phyloP scores from a whole-genome alignment of 1,140 invertebrate species.

The Drosophila tsacasi region DNA sequence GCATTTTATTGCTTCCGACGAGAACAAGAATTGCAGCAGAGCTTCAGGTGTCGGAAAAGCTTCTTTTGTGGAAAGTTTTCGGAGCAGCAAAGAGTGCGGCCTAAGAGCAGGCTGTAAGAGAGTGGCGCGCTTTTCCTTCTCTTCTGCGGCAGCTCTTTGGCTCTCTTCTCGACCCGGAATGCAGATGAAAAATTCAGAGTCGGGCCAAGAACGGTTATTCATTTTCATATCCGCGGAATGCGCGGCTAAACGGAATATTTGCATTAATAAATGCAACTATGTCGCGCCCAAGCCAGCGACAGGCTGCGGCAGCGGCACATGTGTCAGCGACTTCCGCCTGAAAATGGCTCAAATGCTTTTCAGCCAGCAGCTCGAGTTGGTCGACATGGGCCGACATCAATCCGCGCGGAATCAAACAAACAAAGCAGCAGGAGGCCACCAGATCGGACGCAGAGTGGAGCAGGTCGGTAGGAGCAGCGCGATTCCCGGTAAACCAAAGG shows the following conservation, averaged over 20 bases:
- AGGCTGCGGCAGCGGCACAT: slow-evolving; percentile 16
- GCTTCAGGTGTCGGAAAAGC: slow-evolving; percentile 50
- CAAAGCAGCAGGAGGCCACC: slow-evolving; percentile 61
- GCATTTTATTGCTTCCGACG: slow-evolving; percentile 74
- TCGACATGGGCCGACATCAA: slow-evolving; percentile 63
- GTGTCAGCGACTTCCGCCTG: slow-evolving; percentile 45
- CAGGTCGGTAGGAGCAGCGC: slow-evolving; percentile 16
- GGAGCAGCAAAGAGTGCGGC: background rate
- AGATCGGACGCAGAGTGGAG: slow-evolving; percentile 30
- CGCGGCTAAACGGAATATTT: slow-evolving; percentile 69
- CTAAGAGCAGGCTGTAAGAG: slow-evolving; percentile 50
- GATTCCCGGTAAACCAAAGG: slow-evolving; percentile 26
- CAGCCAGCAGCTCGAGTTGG: slow-evolving; percentile 30
- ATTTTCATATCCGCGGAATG: slow-evolving; percentile 74
- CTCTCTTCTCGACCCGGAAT: slow-evolving; percentile 18
- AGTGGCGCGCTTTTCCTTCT: slow-evolving; percentile 5
- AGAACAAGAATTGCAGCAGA: slow-evolving; percentile 41
- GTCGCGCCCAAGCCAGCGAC: slow-evolving; percentile 74
- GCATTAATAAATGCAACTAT: slow-evolving; percentile 82
- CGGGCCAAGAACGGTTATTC: slow-evolving; percentile 55
- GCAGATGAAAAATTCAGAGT: slow-evolving; percentile 41
- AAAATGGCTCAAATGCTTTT: slow-evolving; percentile 72
- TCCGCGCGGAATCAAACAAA: slow-evolving; percentile 65
- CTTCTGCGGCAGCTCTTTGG: slow-evolving; percentile 3
- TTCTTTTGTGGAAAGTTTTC: slow-evolving; percentile 50